phyloP scores from a whole-genome alignment of 2,888 invertebrate species.

The Caenorhabditis sp. region DNA sequence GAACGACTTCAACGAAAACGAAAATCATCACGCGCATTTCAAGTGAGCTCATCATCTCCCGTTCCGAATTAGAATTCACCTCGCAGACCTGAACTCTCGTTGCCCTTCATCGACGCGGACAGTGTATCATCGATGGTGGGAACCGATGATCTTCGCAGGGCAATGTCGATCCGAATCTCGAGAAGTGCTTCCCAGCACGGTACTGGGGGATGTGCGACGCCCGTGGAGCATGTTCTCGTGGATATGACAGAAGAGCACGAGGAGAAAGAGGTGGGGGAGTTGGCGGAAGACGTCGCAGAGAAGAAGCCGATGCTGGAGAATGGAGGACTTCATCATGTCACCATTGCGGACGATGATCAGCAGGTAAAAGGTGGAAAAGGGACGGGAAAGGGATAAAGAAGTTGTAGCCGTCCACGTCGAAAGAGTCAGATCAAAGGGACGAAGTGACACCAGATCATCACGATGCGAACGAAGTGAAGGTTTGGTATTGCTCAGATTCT shows the following conservation, averaged over 20 bases:
- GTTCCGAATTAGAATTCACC: neutral
- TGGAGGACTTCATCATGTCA: conserved; percentile 43
- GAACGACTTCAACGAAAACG: conserved; percentile 32
- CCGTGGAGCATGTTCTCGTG: too few species aligned
- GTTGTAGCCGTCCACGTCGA: conserved; percentile 52
- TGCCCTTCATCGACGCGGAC: conserved; percentile 78
- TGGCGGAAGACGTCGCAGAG: neutral
- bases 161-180: conserved; percentile 36
- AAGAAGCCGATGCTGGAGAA: conserved; percentile 14
- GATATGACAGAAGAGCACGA: neutral
- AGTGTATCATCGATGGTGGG: conserved; percentile 69
- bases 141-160: conserved; percentile 64
- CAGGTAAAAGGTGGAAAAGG: conserved; percentile 14
- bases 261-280: neutral
- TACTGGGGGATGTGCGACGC: neutral
- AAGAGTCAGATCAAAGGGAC: conserved; percentile 41
- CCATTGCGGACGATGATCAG: conserved; percentile 38
- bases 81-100: conserved; percentile 61
- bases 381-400: neutral
- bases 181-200: conserved; percentile 14
- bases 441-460: conserved; percentile 35
- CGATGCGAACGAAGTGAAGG: conserved; percentile 48
- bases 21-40: conserved; percentile 48
- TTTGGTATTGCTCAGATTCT: conserved; percentile 4
- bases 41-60: conserved; percentile 30